Conservation (phyloP, 2,113 vertebrate species). For the Balaeniceps rex region DNA sequence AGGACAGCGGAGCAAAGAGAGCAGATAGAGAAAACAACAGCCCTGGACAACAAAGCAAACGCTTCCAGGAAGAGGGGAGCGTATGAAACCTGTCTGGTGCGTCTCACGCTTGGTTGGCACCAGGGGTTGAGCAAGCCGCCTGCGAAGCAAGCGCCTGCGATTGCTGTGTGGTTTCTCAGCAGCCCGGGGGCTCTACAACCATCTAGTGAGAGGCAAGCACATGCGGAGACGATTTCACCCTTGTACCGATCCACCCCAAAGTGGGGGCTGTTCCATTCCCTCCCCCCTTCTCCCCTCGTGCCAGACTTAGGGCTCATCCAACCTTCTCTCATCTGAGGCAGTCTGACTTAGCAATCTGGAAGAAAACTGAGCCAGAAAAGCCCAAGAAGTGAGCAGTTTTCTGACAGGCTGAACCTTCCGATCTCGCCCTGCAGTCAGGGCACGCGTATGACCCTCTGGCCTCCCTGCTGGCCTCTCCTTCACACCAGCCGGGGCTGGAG, state of each 20-base stretch:
- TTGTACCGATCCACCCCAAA: background rate
- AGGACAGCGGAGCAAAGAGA: background rate
- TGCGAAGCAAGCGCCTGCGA: fast-evolving
- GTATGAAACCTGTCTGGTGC: background rate
- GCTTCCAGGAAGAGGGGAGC: background rate
- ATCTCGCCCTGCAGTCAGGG: background rate
- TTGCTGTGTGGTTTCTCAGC: fast-evolving
- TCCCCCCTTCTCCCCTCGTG: background rate
- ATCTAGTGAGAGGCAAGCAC: fast-evolving
- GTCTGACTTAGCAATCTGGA: background rate
- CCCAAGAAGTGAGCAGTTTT: background rate
- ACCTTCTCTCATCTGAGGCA: background rate
- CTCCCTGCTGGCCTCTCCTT: background rate
- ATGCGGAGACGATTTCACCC: background rate
- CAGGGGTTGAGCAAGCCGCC: background rate
- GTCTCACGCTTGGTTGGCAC: background rate
- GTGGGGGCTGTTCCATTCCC: background rate
- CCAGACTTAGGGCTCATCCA: background rate
- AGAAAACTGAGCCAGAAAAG: background rate
- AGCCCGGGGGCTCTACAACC: background rate
- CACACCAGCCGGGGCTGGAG: background rate
- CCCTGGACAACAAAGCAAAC: background rate
- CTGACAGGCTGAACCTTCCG: background rate
- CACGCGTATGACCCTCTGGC: background rate
- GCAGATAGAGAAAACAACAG: background rate